Percentiles rank a stretch among this genome's conserved stretches.
Conservation (phyloP, 1,140 invertebrate species). For the Anoplolepis gracilipes region DNA sequence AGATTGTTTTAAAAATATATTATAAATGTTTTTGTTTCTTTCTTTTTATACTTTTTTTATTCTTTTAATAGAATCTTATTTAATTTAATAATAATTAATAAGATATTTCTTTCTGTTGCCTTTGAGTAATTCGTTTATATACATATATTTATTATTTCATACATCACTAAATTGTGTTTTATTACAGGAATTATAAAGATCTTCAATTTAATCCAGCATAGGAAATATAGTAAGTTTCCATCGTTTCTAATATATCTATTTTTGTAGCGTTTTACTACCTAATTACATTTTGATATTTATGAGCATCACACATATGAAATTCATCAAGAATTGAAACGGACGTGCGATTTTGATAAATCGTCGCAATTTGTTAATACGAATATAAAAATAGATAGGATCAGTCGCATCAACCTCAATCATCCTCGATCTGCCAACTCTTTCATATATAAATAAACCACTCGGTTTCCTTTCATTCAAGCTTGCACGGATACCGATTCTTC, state of each 20-base stretch:
- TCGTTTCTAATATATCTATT: conserved; percentile 7
- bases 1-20: too few species aligned
- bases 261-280: neutral
- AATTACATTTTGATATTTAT: conserved; percentile 13
- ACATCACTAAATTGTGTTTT: neutral
- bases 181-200: neutral
- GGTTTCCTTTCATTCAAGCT: neutral
- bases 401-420: neutral
- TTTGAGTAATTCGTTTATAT: neutral
- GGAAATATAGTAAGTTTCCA: neutral
- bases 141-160: neutral
- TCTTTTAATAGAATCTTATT: too few species aligned
- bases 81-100: neutral
- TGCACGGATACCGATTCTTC: neutral
- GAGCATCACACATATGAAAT: conserved; percentile 4
- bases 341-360: conserved; percentile 45
- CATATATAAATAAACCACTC: conserved; percentile 51
- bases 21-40: too few species aligned
- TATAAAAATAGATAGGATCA: conserved; percentile 44
- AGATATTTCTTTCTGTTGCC: neutral
- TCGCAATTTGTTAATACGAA: neutral
- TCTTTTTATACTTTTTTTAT: too few species aligned
- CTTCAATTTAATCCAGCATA: neutral
- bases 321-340: conserved; percentile 18
- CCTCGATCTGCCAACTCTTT: conserved; percentile 24